Evolutionary conservation across 1,140 invertebrate species (phyloP).

Genomic region (Ectropis grisescens): DNA sequence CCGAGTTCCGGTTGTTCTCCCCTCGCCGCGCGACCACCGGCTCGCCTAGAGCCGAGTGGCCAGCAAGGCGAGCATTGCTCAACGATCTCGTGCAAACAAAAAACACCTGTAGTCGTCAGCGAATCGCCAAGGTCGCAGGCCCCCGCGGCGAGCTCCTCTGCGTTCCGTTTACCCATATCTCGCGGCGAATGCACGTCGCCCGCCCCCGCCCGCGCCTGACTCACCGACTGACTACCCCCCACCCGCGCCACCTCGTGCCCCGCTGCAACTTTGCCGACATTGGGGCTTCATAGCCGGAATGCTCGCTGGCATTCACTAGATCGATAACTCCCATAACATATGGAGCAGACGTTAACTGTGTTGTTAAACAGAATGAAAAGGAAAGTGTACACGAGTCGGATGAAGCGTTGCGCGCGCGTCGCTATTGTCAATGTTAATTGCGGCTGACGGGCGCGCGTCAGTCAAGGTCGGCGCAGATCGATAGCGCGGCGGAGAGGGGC

Average conservation of each 20-base stretch:
- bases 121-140: slow-evolving; percentile 62
- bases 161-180: slow-evolving; percentile 66
- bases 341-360: too few relatives aligned
- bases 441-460: slow-evolving; percentile 29
- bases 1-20: slow-evolving; percentile 46
- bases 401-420: slow-evolving; percentile 26
- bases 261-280: too few relatives aligned
- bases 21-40: slow-evolving; percentile 15
- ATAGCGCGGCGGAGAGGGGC: slow-evolving; percentile 25
- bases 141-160: slow-evolving; percentile 49
- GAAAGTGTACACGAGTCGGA: slow-evolving; percentile 19
- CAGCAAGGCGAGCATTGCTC: slow-evolving; percentile 29
- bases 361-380: slow-evolving; percentile 29
- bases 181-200: slow-evolving; percentile 53
- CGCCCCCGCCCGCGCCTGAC: slow-evolving; percentile 47
- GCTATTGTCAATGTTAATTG: slow-evolving; percentile 52
- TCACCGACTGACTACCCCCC: slow-evolving; percentile 28
- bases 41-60: slow-evolving; percentile 19
- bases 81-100: slow-evolving; percentile 56
- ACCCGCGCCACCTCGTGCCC: slow-evolving; percentile 14
- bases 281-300: too few relatives aligned
- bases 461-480: slow-evolving; percentile 55
- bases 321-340: too few relatives aligned
- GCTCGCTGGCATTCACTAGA: too few relatives aligned
- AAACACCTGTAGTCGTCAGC: slow-evolving; percentile 65